Conservation (phyloP, 1,140 invertebrate species). For the Sminthurides bifidus region DNA sequence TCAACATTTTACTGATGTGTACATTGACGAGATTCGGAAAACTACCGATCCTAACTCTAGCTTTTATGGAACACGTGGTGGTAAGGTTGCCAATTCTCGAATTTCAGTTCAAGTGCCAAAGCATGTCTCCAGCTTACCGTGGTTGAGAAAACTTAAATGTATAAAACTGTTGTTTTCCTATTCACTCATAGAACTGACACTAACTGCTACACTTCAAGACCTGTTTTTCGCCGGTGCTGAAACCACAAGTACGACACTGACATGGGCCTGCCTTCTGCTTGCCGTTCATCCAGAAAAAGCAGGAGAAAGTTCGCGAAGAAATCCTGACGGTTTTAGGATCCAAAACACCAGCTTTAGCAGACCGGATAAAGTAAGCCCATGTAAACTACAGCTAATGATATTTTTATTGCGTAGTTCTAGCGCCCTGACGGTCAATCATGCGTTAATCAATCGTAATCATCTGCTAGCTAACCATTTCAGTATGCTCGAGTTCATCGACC, state of each 20-base stretch:
- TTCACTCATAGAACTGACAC: slow-evolving; percentile 9
- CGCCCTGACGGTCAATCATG: no score
- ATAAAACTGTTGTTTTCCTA: slow-evolving; percentile 3
- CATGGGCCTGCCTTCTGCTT: background rate
- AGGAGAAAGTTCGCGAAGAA: slow-evolving; percentile 1
- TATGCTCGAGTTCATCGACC: no score
- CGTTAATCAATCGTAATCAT: no score
- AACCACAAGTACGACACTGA: slow-evolving; percentile 40
- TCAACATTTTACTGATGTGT: slow-evolving; percentile 13
- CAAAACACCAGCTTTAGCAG: background rate
- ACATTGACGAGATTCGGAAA: slow-evolving; percentile 13
- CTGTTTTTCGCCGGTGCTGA: slow-evolving; percentile 30
- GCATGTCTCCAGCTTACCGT: background rate
- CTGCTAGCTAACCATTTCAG: no score
- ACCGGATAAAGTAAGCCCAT: background rate
- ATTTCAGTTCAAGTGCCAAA: no score
- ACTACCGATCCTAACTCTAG: slow-evolving; percentile 12
- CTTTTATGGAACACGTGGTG: slow-evolving; percentile 14
- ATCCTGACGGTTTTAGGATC: background rate
- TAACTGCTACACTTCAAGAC: background rate
- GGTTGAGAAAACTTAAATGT: background rate
- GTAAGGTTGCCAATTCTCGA: no score
- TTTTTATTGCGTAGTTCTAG: no score
- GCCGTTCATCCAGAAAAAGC: background rate
- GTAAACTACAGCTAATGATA: no score